Conservation (phyloP, 1,140 invertebrate species). For the Temnothorax nylanderi region DNA sequence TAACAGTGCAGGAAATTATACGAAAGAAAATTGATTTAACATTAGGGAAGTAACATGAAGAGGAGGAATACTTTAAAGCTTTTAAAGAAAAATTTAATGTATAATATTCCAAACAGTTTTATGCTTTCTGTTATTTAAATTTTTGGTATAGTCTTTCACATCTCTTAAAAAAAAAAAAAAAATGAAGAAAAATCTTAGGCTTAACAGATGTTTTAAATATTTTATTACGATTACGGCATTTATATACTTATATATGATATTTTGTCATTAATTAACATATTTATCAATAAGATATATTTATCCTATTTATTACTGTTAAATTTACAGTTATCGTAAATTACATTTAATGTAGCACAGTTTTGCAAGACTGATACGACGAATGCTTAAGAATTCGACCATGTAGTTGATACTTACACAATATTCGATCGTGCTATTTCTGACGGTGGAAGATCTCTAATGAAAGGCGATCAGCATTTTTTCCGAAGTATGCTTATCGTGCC, state of each 20-base stretch:
- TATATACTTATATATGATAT: neutral
- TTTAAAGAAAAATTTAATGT: neutral
- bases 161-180: too few relatives aligned
- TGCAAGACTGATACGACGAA: neutral
- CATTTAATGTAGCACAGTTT: neutral
- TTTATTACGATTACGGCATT: neutral
- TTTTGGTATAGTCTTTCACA: neutral
- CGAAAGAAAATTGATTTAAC: slow-evolving; percentile 8
- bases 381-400: neutral
- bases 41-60: neutral
- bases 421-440: neutral
- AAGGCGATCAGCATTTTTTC: neutral
- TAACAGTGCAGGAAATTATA: neutral
- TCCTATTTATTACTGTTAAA: neutral
- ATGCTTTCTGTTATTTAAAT: neutral
- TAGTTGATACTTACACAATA: neutral
- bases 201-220: neutral
- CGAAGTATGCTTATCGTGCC: neutral
- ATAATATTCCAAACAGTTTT: neutral
- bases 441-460: neutral
- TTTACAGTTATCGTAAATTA: slow-evolving; percentile 14
- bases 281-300: neutral
- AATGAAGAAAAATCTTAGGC: neutral
- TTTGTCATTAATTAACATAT: neutral
- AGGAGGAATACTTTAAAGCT: neutral